These are phyloP conservation scores for Hypocryptadius cinnamomeus DNA, from an alignment of 2,113 vertebrate species.

Conservation along the genomic window DNA sequence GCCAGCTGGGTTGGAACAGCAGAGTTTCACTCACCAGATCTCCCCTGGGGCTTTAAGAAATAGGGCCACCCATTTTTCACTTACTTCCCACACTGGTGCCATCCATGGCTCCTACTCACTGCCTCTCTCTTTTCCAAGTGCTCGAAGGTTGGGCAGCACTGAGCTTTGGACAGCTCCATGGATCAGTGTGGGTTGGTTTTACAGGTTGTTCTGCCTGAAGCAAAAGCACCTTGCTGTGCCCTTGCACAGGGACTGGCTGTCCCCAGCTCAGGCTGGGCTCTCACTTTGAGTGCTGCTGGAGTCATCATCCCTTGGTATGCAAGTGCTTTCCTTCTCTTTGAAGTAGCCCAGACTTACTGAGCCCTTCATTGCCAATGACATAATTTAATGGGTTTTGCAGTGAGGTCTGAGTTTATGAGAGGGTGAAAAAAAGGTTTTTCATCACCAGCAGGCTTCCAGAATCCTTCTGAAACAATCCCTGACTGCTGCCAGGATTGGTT, in stretches of 20 bases:
- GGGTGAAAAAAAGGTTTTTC: background rate
- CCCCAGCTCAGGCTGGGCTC: background rate
- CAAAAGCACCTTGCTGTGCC: accelerated
- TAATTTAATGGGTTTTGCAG: background rate
- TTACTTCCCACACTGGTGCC: accelerated
- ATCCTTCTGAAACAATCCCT: background rate
- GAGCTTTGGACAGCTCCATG: background rate
- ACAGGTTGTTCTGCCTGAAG: background rate
- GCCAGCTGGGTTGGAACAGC: background rate
- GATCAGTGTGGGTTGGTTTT: background rate
- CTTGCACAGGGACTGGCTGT: accelerated
- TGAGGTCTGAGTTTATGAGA: background rate
- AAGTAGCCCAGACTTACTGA: background rate
- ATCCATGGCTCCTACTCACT: accelerated
- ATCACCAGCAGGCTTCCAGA: background rate
- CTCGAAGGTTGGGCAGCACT: background rate
- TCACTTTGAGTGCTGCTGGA: accelerated
- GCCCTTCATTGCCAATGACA: background rate
- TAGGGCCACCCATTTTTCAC: background rate
- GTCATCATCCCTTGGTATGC: accelerated
- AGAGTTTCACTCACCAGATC: accelerated
- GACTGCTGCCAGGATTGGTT: background rate
- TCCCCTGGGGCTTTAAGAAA: background rate
- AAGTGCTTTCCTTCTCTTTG: background rate
- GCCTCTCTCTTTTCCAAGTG: background rate